These are phyloP conservation scores for Triplophysa dalaica DNA, from an alignment of 2,113 vertebrate species.

Conservation along the genomic window DNA sequence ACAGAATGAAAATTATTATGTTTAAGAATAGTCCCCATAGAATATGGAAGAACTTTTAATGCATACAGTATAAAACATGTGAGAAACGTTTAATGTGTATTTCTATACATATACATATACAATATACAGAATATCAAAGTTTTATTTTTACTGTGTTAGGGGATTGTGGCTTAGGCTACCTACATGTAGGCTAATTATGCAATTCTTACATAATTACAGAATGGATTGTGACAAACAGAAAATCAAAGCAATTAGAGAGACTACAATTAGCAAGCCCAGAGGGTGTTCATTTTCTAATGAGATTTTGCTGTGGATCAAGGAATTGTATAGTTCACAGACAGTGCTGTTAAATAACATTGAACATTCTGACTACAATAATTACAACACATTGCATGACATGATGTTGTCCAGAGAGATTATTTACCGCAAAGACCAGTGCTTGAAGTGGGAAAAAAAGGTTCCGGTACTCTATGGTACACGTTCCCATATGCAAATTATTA, in stretches of 20 bases:
- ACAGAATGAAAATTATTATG: too few relatives aligned
- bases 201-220: background rate
- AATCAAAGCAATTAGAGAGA: slow-evolving; percentile 31
- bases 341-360: slow-evolving; percentile 12
- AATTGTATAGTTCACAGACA: background rate
- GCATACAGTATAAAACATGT: background rate
- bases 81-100: too few relatives aligned
- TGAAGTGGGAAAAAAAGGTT: too few relatives aligned
- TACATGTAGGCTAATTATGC: slow-evolving; percentile 5
- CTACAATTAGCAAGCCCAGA: slow-evolving; percentile 3
- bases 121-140: too few relatives aligned
- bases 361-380: background rate
- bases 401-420: slow-evolving; percentile 15
- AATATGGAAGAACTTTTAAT: background rate
- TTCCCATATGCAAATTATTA: too few relatives aligned
- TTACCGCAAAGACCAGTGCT: slow-evolving; percentile 10
- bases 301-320: slow-evolving; percentile 9
- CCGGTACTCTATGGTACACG: too few relatives aligned
- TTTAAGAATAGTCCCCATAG: too few relatives aligned
- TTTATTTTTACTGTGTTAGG: background rate
- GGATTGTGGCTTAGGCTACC: background rate
- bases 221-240: slow-evolving; percentile 5
- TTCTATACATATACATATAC: too few relatives aligned
- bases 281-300: slow-evolving; percentile 31
- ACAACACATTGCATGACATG: background rate